A percentile compares a stretch with the other conserved stretches of the same genome.
Evolutionary conservation across 2,113 vertebrate species (phyloP).

Genomic region (Takifugu bimaculatus): DNA sequence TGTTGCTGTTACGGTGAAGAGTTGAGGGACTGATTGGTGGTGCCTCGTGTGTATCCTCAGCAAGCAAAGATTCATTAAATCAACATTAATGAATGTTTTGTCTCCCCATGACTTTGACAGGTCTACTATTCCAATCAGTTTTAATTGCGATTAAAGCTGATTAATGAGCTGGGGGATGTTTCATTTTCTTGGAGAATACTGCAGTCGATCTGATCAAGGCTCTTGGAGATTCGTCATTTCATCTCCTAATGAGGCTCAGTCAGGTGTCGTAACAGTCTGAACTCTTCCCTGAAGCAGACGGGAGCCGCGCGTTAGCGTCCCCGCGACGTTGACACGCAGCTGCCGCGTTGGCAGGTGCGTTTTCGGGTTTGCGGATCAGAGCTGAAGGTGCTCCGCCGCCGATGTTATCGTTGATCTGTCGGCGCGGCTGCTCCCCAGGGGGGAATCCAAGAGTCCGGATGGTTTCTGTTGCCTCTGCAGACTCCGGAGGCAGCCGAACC

Average conservation of each 20-base stretch:
- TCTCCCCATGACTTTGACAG: slow-evolving; percentile 67
- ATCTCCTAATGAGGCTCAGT: slow-evolving; percentile 64
- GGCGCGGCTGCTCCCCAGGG: too few relatives aligned
- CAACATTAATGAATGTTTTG: slow-evolving; percentile 70
- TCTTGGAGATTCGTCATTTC: slow-evolving; percentile 60
- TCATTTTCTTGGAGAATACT: slow-evolving; percentile 55
- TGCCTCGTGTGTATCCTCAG: slow-evolving; percentile 59
- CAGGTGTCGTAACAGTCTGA: slow-evolving; percentile 60
- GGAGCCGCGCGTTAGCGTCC: neutral
- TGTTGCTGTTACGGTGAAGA: too few relatives aligned
- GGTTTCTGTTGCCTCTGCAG: too few relatives aligned
- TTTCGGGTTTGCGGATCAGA: neutral
- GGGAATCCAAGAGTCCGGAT: too few relatives aligned
- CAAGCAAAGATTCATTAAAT: slow-evolving; percentile 57
- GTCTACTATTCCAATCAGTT: slow-evolving; percentile 69
- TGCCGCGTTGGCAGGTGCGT: too few relatives aligned
- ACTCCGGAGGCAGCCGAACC: too few relatives aligned
- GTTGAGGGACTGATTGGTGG: slow-evolving; percentile 50
- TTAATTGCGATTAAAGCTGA: slow-evolving; percentile 73
- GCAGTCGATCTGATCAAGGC: slow-evolving; percentile 63
- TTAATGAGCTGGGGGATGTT: slow-evolving; percentile 61
- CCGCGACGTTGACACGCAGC: neutral
- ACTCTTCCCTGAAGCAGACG: slow-evolving; percentile 17
- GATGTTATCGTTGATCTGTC: too few relatives aligned
- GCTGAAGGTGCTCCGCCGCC: neutral